phyloP scores from a whole-genome alignment of 2,113 vertebrate species.

The Rhea americana region DNA sequence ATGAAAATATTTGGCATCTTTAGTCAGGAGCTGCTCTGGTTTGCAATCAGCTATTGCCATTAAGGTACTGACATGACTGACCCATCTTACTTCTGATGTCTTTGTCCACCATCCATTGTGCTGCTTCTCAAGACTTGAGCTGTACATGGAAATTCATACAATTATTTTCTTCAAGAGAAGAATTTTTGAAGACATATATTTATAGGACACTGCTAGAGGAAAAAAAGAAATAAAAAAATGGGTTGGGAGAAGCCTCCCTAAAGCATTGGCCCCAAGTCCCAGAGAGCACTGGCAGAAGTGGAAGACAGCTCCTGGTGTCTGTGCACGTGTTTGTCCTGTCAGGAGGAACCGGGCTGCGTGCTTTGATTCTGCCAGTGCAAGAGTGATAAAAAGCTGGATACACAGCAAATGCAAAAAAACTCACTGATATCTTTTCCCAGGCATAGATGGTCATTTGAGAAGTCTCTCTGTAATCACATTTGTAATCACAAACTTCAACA shows the following conservation, averaged over 20 bases:
- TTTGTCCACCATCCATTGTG: neutral
- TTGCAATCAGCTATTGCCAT: neutral
- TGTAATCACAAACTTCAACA: rapidly evolving
- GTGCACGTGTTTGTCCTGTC: neutral
- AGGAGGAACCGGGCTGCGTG: neutral
- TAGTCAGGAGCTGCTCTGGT: neutral
- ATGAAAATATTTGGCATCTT: neutral
- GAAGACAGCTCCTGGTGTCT: neutral
- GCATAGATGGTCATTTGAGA: neutral
- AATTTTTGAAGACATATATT: neutral
- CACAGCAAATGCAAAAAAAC: neutral
- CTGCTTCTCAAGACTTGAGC: neutral
- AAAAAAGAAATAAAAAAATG: neutral
- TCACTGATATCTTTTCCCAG: neutral
- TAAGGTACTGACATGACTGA: neutral
- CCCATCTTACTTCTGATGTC: neutral
- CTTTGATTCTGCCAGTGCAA: neutral
- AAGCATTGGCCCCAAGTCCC: neutral
- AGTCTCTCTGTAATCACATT: neutral
- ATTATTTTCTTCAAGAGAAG: neutral
- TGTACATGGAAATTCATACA: neutral
- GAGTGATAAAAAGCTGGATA: neutral
- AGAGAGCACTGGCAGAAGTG: neutral
- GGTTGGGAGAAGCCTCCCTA: neutral
- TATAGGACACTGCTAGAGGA: rapidly evolving